Base-by-base conservation (phyloP, 2,797 vertebrate species). In the Rhynchonycteris naso region DNA sequence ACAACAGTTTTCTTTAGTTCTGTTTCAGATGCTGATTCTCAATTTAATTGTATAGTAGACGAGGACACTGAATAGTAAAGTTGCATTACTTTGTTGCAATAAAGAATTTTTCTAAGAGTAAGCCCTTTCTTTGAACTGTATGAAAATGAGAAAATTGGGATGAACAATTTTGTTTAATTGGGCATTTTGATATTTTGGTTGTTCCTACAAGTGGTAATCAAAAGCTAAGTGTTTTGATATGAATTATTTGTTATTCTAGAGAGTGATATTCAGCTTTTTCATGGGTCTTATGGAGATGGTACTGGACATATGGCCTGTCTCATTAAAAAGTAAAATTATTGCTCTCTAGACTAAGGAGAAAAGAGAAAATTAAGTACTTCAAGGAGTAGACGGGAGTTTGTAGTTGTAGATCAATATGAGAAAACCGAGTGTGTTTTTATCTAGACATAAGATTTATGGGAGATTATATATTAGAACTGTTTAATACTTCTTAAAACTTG, bases 221-320 rank as follows among this genome's bases (percentile, higher is more conserved):
- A 88, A 85, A 85, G 38, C 33, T 58, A 66, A 76, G 56, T 88
- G 72, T 94, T 90, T 83, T 79, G 13, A 72, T 95, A 47, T 58
- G 63, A 81, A 85, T 95, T 91, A 61, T 83, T 89, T 84, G 58
- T 89, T 95, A 78, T 88, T 95, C 87, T 93, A 84, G 91, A 90
- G 56, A 82, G 50, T 80, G 33, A 24, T 82, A 52, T 11, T 86
- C 47, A 78, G 28, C 47, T 52, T 84, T 91, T 93, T 61, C 16
- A 28, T 94, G 80, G 28, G 47, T 76, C 54, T 87, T n/a, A 18
- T 85, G 59, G 68, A 91, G 74, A 58, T 92, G 22, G 83, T 87
- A 83, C 33, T 81, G 24, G 80, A 54, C 71, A 59, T 93, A 28
- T 33, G 19, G 69, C 52, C 43, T 65, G 30, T 75, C 38, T 63